Evolutionary conservation across 92 coral and sea anemone species (phyloP), one percentile per base, ranked within the genome.

Genomic region (Scolanthus callimorphus): DNA sequence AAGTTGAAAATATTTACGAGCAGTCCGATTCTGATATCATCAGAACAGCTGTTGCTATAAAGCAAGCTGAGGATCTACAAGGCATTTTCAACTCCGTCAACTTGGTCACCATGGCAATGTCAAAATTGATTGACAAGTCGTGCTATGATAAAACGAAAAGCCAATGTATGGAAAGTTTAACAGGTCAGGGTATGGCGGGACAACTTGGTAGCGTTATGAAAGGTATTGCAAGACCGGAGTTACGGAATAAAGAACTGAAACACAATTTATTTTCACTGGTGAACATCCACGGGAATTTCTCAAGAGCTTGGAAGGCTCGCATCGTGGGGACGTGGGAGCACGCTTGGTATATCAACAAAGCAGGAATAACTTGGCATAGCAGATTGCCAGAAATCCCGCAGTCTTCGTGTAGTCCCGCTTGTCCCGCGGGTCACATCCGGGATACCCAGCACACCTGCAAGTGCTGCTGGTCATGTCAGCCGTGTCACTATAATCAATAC

Each of bases 401-500:
- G 37, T 87, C 95, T 30, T 77, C 79, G 2, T 87, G 95, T 60
- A 70, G 69, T 29, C 73, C 49, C 24, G 31, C 68, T 13, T 87
- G 95, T 47, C 74, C 85, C 31, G 65, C 60, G 10, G 95, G 95
- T 23, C 47, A 77, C 76, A 67, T 83, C 48, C 90, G 85, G 58
- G 83, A 81, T 4, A 39, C 78, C 13, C 76, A 69, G 68, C 49
- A 47, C 1, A 74, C 60, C 39, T 58, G 80, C 70, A 69, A 68
- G 77, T 87, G 95, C 44, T 87, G 95, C 63, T 87, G 95, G 95
- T 66, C 90, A 0, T 87, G 95, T 46, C 59, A 67, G 17, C 58
- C 75, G 11, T 87, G 95, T 39, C 74, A 83, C 59, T 77, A 87
- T 49, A 87, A 87, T 17, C 95, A 87, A 39, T 76, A 70, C 34